Evolutionary conservation across 2,113 vertebrate species (phyloP).

Genomic region (Sterna hirundo): DNA sequence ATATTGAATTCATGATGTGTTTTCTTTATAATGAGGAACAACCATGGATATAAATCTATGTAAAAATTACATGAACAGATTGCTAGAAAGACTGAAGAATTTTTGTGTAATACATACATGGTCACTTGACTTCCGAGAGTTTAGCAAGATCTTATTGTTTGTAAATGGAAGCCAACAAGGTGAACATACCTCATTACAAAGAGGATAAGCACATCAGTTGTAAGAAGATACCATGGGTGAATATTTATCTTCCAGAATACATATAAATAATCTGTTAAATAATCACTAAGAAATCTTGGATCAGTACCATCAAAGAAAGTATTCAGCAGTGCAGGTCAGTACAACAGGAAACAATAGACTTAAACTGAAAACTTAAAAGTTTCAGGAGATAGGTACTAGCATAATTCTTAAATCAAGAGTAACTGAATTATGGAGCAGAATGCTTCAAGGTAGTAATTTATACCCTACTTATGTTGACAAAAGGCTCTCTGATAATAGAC

Average conservation of each 20-base stretch:
- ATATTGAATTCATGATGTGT: neutral
- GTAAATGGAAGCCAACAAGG: neutral
- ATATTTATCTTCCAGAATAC: neutral
- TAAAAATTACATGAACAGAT: neutral
- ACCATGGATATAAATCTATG: neutral
- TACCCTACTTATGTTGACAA: neutral
- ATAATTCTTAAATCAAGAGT: neutral
- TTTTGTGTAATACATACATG: neutral
- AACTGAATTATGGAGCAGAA: neutral
- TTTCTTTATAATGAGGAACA: neutral
- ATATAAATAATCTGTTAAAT: neutral
- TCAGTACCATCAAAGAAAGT: neutral
- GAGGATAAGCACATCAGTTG: neutral
- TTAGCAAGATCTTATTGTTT: neutral
- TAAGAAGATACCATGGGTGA: neutral
- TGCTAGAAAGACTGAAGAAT: neutral
- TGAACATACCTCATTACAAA: neutral
- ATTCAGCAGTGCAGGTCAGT: neutral
- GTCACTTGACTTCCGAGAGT: neutral
- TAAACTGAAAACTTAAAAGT: neutral
- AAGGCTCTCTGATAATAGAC: neutral
- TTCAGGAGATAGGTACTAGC: neutral
- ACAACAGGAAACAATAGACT: neutral
- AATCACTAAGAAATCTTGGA: neutral
- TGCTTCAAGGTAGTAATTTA: neutral